phyloP scores from a whole-genome alignment of 1,140 invertebrate species.

The Zaprionus lachaisei region DNA sequence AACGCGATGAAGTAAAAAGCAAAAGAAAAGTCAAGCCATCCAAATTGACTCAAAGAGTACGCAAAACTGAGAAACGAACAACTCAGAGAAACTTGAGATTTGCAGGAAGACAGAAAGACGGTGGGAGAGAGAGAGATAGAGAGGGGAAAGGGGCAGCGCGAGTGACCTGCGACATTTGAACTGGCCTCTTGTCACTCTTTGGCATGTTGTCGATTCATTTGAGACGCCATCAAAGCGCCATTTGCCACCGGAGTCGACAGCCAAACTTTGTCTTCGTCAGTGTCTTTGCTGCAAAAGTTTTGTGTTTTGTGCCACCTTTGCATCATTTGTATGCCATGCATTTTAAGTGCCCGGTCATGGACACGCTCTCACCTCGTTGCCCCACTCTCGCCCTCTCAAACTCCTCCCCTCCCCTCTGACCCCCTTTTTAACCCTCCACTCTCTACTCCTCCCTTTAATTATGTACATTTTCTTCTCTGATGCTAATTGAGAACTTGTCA shows the following conservation, averaged over 20 bases:
- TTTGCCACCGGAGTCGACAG: conserved; percentile 34
- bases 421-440: conserved; percentile 8
- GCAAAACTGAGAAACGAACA: conserved; percentile 30
- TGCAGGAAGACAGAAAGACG: background rate
- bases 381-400: background rate
- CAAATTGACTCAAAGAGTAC: conserved; percentile 56
- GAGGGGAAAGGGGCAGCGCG: background rate
- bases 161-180: conserved; percentile 47
- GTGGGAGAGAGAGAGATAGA: background rate
- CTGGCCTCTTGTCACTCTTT: conserved; percentile 30
- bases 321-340: conserved; percentile 48
- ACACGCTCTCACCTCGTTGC: conserved; percentile 21
- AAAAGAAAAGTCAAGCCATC: conserved; percentile 66
- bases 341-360: conserved; percentile 58
- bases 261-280: conserved; percentile 10
- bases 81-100: conserved; percentile 19
- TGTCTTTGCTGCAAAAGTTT: conserved; percentile 26
- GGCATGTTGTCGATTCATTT: conserved; percentile 38
- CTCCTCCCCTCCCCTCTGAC: background rate
- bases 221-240: conserved; percentile 32
- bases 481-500: conserved; percentile 51
- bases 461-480: conserved; percentile 51
- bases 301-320: conserved; percentile 34
- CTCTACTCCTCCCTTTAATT: conserved; percentile 35
- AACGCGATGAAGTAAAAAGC: conserved; percentile 31